phyloP scores from a whole-genome alignment of 2,888 invertebrate species.

The Opisthograptis luteolata region DNA sequence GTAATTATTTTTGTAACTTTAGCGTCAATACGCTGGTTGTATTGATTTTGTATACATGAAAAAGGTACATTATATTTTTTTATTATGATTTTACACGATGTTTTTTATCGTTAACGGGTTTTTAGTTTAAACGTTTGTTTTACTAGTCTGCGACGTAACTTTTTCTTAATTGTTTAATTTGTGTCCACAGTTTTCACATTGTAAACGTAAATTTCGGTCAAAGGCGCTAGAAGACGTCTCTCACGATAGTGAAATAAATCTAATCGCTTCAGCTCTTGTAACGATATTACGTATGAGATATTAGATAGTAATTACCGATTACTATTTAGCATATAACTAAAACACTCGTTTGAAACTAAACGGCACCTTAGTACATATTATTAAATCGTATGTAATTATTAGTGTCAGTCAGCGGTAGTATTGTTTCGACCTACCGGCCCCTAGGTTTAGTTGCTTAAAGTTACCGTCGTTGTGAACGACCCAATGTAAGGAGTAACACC shows the following conservation, averaged over 20 bases:
- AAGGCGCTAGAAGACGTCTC: background rate
- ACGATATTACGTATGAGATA: slow-evolving; percentile 73
- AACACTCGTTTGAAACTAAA: slow-evolving; percentile 59
- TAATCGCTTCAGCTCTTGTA: slow-evolving; percentile 47
- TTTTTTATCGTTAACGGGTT: slow-evolving; percentile 49
- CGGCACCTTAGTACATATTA: slow-evolving; percentile 60
- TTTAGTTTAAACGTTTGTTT: slow-evolving; percentile 56
- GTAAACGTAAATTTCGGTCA: background rate
- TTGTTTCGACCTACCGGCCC: slow-evolving; percentile 37
- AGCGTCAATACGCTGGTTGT: slow-evolving; percentile 43
- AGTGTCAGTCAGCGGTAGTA: slow-evolving; percentile 27
- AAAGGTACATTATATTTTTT: slow-evolving; percentile 47
- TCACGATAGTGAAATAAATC: slow-evolving; percentile 4
- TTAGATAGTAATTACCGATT: too few relatives aligned
- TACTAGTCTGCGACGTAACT: slow-evolving; percentile 56
- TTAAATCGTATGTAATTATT: slow-evolving; percentile 35
- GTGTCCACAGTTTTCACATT: slow-evolving; percentile 16
- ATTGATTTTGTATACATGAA: slow-evolving; percentile 41
- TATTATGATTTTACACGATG: slow-evolving; percentile 43
- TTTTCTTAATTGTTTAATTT: slow-evolving; percentile 25
- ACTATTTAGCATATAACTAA: slow-evolving; percentile 58
- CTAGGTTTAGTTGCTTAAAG: slow-evolving; percentile 64
- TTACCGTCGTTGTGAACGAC: slow-evolving; percentile 72
- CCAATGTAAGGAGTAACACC: slow-evolving; percentile 77
- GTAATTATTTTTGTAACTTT: slow-evolving; percentile 33